Evolutionary conservation across 2,113 vertebrate genomes (phyloP).

Genomic region (Sceloporus undulatus): DNA sequence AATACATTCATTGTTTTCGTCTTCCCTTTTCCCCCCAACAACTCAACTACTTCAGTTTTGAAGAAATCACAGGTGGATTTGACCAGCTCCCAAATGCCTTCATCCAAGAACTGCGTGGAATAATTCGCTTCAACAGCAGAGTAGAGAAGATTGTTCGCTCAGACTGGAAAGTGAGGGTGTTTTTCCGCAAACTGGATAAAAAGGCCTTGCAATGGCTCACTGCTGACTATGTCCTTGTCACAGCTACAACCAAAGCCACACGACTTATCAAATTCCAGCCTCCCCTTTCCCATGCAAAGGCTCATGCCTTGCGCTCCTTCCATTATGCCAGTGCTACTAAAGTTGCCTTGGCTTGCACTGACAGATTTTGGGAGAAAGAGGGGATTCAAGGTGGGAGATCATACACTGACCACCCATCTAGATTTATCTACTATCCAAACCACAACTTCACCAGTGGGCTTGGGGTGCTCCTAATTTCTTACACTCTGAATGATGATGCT

Average conservation of each 20-base stretch:
- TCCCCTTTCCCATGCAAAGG: constrained; percentile 75
- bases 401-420: constrained; percentile 79
- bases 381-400: constrained; percentile 81
- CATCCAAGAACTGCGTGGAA: background rate
- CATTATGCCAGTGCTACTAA: constrained; percentile 84
- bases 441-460: constrained; percentile 74
- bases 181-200: constrained; percentile 12
- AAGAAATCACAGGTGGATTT: constrained; percentile 51
- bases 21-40: background rate
- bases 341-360: constrained; percentile 81
- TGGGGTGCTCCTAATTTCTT: constrained; percentile 82
- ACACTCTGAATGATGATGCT: constrained; percentile 82
- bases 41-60: constrained; percentile 24
- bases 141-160: background rate
- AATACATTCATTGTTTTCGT: background rate
- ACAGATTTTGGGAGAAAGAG: constrained; percentile 83
- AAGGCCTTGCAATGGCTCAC: constrained; percentile 42
- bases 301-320: constrained; percentile 78
- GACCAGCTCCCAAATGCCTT: constrained; percentile 52
- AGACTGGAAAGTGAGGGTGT: background rate
- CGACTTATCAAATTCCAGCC: constrained; percentile 81
- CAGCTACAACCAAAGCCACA: constrained; percentile 80
- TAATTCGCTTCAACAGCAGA: constrained; percentile 7
- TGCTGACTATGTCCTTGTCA: constrained; percentile 78
- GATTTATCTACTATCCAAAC: constrained; percentile 85